phyloP scores from a whole-genome alignment of 2,797 vertebrate genomes.

The Steatocranus sp. region DNA sequence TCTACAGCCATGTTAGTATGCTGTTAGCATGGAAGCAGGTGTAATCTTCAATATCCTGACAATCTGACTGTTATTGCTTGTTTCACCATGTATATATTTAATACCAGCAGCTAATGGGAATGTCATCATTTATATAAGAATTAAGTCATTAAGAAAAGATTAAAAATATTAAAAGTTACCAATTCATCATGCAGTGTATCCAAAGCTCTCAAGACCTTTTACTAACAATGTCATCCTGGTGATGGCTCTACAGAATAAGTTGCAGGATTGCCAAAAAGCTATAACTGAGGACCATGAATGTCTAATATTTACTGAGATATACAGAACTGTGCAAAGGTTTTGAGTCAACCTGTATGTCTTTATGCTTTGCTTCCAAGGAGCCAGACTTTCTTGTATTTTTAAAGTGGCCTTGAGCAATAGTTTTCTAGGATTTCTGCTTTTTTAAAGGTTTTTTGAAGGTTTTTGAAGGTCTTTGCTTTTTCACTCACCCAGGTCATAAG shows the following conservation, averaged over 20 bases:
- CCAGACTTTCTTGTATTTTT: background rate
- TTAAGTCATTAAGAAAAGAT: background rate
- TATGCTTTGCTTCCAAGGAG: background rate
- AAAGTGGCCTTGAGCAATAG: background rate
- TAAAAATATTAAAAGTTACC: background rate
- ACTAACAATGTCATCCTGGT: background rate
- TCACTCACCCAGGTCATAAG: background rate
- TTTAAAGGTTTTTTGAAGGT: no score
- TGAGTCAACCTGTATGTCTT: background rate
- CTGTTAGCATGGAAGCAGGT: background rate
- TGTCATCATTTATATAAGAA: background rate
- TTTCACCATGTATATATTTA: background rate
- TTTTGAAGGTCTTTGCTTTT: background rate
- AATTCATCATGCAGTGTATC: background rate
- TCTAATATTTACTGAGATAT: background rate
- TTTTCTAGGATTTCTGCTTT: background rate
- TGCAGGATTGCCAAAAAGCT: background rate
- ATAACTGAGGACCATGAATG: background rate
- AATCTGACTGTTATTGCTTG: background rate
- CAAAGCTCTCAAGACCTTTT: background rate
- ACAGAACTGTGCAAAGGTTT: background rate
- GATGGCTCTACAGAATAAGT: background rate
- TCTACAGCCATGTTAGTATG: background rate
- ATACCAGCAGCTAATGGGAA: background rate
- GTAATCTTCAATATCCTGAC: background rate